Evolutionary conservation across 1,140 invertebrate species (phyloP).

Genomic region (Cydia fagiglandana): DNA sequence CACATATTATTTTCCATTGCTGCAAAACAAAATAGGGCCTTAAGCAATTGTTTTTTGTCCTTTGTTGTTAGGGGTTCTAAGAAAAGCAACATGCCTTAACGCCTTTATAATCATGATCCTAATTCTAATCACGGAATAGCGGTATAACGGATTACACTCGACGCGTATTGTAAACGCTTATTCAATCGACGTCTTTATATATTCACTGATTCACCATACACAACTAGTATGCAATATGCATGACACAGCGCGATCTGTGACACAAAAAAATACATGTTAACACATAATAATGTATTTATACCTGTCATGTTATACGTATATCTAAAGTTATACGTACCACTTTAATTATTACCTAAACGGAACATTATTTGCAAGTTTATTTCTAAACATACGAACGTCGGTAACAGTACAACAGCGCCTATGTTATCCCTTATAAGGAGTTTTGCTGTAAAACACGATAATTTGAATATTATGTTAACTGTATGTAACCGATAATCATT

Average conservation of each 20-base stretch:
- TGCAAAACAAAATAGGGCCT: no score
- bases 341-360: not conserved
- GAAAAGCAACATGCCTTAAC: not conserved
- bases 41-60: no score
- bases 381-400: not conserved
- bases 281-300: not conserved
- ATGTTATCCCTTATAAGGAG: not conserved
- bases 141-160: not conserved
- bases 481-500: conserved; percentile 18
- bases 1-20: no score
- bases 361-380: not conserved
- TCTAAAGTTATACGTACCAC: no score
- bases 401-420: not conserved
- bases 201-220: not conserved
- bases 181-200: not conserved
- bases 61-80: not conserved
- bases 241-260: not conserved
- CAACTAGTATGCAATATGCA: not conserved
- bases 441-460: not conserved
- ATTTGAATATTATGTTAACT: conserved; percentile 18
- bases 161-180: not conserved
- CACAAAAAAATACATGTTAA: not conserved
- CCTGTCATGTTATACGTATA: no score
- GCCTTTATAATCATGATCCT: not conserved
- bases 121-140: conserved; percentile 1